Evolutionary conservation across 2,888 invertebrate species (phyloP), one percentile per base, ranked within the genome.

Genomic region (Kuschelorhynchus macadamiae): DNA sequence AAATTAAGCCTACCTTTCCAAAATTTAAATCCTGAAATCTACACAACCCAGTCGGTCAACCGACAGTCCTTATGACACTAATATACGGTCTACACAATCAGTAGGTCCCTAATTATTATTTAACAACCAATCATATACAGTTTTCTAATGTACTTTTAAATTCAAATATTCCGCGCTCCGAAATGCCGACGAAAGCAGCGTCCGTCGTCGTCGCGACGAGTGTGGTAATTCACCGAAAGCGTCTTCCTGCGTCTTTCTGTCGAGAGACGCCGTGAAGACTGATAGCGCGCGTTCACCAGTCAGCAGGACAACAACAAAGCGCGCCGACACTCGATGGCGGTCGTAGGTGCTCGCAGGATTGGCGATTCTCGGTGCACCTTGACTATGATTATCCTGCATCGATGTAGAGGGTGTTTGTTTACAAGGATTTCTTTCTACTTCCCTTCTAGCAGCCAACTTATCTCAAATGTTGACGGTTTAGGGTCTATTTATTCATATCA

Each of bases 241-340:
- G 67, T 56, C 61, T 67, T 61, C 61, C 42, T 56, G 61, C 67
- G 67, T 67, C 67, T 56, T 67, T 55, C 60, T 49, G 42, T 50
- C 33, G 44, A 67, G 55, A 39, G 61, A 61, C 67, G 61, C 67
- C 53, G 61, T 55, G 61, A 67, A 67, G 67, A 67, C 67, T 67
- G 17, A 9, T 5, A 33, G 16, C 52, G 11, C 55, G 33, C 14
- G 50, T 46, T 42, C 21, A 25, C 25, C 59, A 46, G 39, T 16
- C 63, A 42, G 57, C 52, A 57, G 52, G 61, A 56, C 55, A 53
- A 61, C 55, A 67, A 61, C 30, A 49, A 61, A 47, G 50, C 41
- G 56, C 53, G 30, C 46, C 44, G 57, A 46, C 21, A 52, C 32
- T 66, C 67, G 67, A 59, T 42, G 42, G 62, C 33, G 36, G 42